Conservation (phyloP, 2,888 invertebrate species). For the Charanyca ferruginea region DNA sequence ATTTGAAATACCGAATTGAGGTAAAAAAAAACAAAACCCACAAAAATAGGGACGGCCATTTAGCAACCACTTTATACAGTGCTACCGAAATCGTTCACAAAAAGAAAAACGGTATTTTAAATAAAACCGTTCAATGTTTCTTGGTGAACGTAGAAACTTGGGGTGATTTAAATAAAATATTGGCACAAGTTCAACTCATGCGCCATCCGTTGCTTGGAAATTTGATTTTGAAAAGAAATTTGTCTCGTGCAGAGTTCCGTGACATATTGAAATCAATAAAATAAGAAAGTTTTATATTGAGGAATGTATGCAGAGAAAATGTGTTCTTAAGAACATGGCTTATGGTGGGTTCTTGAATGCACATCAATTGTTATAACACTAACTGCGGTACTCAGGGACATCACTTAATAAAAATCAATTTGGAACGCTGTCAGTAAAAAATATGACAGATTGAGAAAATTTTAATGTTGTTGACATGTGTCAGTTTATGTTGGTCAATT, state of each 20-base stretch:
- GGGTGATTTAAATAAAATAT: constrained; percentile 83
- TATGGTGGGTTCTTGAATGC: not conserved
- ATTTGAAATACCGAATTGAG: constrained; percentile 44
- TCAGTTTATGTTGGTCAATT: too few species aligned
- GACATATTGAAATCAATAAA: constrained; percentile 68
- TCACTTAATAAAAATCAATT: too few species aligned
- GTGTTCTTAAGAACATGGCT: constrained; percentile 1
- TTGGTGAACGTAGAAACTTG: constrained; percentile 74
- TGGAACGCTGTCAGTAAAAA: too few species aligned
- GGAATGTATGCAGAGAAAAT: constrained; percentile 31
- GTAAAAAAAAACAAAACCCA: constrained; percentile 28
- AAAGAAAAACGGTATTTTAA: constrained; percentile 61
- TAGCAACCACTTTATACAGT: constrained; percentile 1
- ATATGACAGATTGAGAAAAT: too few species aligned
- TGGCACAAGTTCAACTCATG: constrained; percentile 81
- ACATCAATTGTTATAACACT: not conserved
- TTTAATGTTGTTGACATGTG: too few species aligned
- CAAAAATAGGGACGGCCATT: not conserved
- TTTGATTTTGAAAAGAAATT: constrained; percentile 83
- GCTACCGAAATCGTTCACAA: constrained; percentile 31
- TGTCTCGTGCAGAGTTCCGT: constrained; percentile 70
- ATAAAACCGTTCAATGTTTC: constrained; percentile 74
- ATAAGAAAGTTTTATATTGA: constrained; percentile 61
- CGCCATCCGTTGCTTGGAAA: constrained; percentile 75
- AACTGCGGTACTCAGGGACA: too few species aligned